Evolutionary conservation across 2,113 vertebrate species (phyloP), one percentile per base, ranked within the genome.

Genomic region (Melospiza georgiana): DNA sequence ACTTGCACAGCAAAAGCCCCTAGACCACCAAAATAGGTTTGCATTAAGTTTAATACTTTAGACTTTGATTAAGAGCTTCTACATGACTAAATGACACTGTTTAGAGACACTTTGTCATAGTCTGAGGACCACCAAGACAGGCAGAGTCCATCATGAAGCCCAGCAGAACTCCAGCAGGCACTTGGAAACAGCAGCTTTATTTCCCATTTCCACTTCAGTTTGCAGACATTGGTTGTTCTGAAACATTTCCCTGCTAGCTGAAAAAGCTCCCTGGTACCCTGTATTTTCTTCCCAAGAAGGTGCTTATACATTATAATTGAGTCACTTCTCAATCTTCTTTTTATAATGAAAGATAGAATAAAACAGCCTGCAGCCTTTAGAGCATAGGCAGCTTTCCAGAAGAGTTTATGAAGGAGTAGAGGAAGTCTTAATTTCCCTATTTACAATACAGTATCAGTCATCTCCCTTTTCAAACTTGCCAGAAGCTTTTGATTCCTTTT

Each of bases 311-410:
- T 81, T 84, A 41, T 89, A 94, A 90, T 78, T 72, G 84, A 97
- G 89, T 93, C 51, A 63, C 46, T 89, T 94, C 71, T 90, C 79
- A 88, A 75, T 94, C 75, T 94, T 87, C 55, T 80, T 80, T 91
- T 77, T 76, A 55, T 86, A 92, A 90, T 81, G 86, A 93, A 96
- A 93, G 58, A 74, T 27, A 67, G 76, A 84, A 55, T 88, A 87
- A 95, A 94, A 84, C 37, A 86, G 80, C 83, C 86, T 73, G 57
- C 67, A 3, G 94, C 91, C 86, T 86, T 96, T 67, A 55, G 27
- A 84, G 63, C 88, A 48, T 10, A 83, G 76, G 76, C 72, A 92
- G 72, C 46, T 93, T 96, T 94, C 88, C 83, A 90, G 85, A 80
- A 51, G 71, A 93, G 69, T 90, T 96, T 86, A 67, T 90, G 65